Evolutionary conservation across 2,888 invertebrate genomes (phyloP), one percentile per base, ranked within the genome.

Genomic region (Drosophila nr. perissopoda): DNA sequence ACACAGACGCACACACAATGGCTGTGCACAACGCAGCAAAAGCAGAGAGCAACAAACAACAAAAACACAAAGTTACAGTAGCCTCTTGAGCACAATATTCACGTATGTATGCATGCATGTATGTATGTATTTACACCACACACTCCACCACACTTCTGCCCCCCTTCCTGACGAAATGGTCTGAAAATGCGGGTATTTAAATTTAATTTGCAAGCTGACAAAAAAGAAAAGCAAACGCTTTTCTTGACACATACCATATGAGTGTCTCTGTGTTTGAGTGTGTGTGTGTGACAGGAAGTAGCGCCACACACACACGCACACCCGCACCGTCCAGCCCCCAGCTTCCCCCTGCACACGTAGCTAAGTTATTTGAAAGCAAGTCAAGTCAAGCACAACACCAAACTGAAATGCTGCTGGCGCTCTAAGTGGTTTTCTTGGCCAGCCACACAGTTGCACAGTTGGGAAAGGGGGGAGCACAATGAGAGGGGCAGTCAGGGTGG

Each of bases 151-250:
- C 31, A 13, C 13, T 4, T 2, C 21, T 6, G 1, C 13, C 13
- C 13, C 34, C 31, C 13, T 4, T 10, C 11, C 31, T 13, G 10
- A 45, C 7, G 27, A 51, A 29, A 16, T 42, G 56, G 48, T 51
- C 54, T 73, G 53, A 64, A 60, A 77, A 83, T 82, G 82, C 75
- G 83, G 83, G 83, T 78, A 84, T 84, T 84, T 84, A 86, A 84
- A 86, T 84, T 84, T 83, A 84, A 84, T 88, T 84, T 84, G 89
- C 84, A 88, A 87, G 78, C 89, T 86, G 87, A 88, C 84, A 80
- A 83, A 85, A 88, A 83, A 88, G 83, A 79, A 88, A 45, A 88
- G 74, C 80, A 76, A 73, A 86, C 62, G 72, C 78, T 74, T 77
- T 82, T 86, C 87, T 87, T 83, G 70, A 83, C 84, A 87, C 74